Evolutionary conservation across 1,140 invertebrate species (phyloP), one percentile per base, ranked within the genome.

Genomic region (Odontomachus brunneus): DNA sequence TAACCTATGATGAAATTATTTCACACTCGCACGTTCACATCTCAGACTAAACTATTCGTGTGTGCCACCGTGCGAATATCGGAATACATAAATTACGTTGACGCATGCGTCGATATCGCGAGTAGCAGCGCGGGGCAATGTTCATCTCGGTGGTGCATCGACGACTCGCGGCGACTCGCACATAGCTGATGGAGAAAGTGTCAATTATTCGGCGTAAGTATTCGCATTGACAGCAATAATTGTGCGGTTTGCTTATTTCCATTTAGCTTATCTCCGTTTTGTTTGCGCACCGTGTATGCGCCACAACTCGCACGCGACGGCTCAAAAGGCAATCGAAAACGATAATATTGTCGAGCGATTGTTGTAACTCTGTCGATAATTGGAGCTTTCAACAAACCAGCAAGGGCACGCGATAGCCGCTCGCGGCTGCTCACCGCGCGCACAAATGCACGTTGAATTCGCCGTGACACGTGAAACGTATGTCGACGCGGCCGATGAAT

Each of bases 301-400:
- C 78, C 69, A 76, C 78, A n/a, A n/a, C n/a, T n/a, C n/a, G n/a
- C n/a, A n/a, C n/a, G 48, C 86, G 57, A 83, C 72, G 26, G 38
- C 62, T 17, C 38, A 60, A 57, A 44, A 53, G 51, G 51, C 59
- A 75, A 74, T 84, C 69, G 83, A 66, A 71, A 80, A 29, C 19
- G 75, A 78, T 78, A 78, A 69, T 65, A 60, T 67, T 83, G 60
- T 57, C 69, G 38, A 33, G 33, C 67, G 66, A 84, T 84, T 73
- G 55, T 82, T 72, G 48, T 48, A 80, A 69, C 65, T 80, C 22
- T 57, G 11, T 15, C 33, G 17, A 80, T 80, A 71, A 71, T 80
- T 65, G 65, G 3, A 19, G 65, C 75, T 80, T 80, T 80, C 53
- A 69, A 24, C 65, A 71, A 71, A 80, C 49, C 51, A n/a, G 75